A percentile compares a stretch with the other conserved stretches of the same genome.
Conservation (phyloP, 2,888 invertebrate species). For the Slavum lentiscoides region DNA sequence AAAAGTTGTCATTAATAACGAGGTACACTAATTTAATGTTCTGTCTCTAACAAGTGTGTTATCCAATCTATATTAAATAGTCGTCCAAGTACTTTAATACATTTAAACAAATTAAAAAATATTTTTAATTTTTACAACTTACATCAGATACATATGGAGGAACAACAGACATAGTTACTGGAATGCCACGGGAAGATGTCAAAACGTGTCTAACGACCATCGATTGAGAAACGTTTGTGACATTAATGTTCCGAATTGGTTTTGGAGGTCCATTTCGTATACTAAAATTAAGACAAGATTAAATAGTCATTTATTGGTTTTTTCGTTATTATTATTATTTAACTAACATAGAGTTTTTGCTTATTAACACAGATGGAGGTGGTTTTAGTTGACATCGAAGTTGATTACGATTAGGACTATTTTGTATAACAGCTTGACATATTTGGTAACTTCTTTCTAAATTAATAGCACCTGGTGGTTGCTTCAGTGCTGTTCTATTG, state of each 20-base stretch:
- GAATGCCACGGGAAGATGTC: slow-evolving; percentile 65
- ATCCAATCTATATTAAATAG: too few species aligned
- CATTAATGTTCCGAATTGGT: slow-evolving; percentile 21
- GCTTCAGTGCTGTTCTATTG: slow-evolving; percentile 69
- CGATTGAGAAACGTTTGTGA: slow-evolving; percentile 63
- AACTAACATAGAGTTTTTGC: slow-evolving; percentile 49
- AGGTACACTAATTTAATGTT: too few species aligned
- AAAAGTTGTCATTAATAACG: too few species aligned
- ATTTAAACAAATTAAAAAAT: background rate
- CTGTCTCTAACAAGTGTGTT: too few species aligned
- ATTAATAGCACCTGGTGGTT: slow-evolving; percentile 89
- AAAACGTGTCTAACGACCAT: slow-evolving; percentile 69
- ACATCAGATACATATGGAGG: slow-evolving; percentile 58
- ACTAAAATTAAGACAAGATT: slow-evolving; percentile 4
- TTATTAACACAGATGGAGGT: slow-evolving; percentile 72
- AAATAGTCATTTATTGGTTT: background rate
- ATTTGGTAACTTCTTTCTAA: slow-evolving; percentile 93
- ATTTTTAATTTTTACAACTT: background rate
- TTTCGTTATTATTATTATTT: background rate
- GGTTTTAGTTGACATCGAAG: slow-evolving; percentile 82
- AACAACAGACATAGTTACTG: slow-evolving; percentile 65
- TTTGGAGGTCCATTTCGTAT: slow-evolving; percentile 12
- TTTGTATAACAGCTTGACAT: slow-evolving; percentile 80
- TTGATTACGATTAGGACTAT: slow-evolving; percentile 88
- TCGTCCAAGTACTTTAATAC: too few species aligned